phyloP scores from a whole-genome alignment of 2,113 vertebrate species.

The Muntiacus muntjak region DNA sequence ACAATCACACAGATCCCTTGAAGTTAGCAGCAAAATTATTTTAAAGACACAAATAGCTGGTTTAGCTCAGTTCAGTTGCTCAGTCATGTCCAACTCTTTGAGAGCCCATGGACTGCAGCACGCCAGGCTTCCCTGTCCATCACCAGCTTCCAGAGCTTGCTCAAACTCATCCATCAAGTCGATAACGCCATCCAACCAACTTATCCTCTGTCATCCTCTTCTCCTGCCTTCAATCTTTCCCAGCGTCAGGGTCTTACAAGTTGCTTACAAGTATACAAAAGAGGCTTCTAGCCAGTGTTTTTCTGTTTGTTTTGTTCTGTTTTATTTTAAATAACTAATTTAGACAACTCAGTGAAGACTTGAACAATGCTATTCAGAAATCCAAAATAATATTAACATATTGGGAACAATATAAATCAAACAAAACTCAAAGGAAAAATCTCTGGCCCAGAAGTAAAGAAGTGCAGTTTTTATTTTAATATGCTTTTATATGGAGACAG shows the following conservation, averaged over 20 bases:
- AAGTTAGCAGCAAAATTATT: neutral
- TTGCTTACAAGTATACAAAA: neutral
- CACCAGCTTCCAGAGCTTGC: neutral
- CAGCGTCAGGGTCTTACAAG: neutral
- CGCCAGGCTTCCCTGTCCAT: neutral
- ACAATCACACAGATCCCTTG: neutral
- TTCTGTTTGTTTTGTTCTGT: neutral
- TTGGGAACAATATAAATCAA: neutral
- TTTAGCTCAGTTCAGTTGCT: neutral
- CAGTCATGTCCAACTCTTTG: neutral
- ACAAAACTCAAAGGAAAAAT: neutral
- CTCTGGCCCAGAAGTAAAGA: neutral
- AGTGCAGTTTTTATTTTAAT: neutral
- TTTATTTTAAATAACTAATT: neutral
- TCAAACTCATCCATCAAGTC: neutral
- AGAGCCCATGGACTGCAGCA: neutral
- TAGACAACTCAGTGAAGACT: neutral
- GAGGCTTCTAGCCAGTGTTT: neutral
- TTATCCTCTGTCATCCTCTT: neutral
- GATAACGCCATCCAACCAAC: neutral
- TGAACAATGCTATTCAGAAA: conserved; percentile 4
- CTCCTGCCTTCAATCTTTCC: neutral
- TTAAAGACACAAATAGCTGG: neutral
- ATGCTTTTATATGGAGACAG: neutral
- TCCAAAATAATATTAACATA: neutral